Evolutionary conservation across 2,113 vertebrate species (phyloP).

Genomic region (Numida meleagris): DNA sequence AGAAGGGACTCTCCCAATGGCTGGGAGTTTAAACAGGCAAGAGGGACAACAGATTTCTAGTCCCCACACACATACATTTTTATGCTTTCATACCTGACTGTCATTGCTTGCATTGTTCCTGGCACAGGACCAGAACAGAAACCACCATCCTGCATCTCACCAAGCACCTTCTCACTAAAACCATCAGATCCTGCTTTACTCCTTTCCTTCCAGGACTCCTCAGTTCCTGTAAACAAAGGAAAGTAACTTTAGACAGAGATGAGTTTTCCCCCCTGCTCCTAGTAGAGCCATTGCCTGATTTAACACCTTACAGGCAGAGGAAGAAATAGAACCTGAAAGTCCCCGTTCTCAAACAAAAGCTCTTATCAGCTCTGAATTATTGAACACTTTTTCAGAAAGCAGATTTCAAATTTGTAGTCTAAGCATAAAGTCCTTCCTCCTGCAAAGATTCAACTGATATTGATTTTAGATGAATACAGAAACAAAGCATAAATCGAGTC

Average conservation of each 20-base stretch:
- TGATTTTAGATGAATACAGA: conserved; percentile 52
- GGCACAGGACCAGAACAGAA: neutral
- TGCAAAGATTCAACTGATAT: conserved; percentile 27
- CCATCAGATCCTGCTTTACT: neutral
- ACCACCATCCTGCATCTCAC: neutral
- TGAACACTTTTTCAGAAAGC: conserved; percentile 13
- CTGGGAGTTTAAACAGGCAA: neutral
- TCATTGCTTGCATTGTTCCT: neutral
- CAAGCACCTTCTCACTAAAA: neutral
- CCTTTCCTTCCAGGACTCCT: neutral
- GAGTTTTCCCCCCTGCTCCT: neutral
- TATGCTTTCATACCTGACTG: neutral
- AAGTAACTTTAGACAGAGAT: neutral
- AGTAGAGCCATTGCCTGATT: neutral
- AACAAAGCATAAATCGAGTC: neutral
- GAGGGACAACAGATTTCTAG: neutral
- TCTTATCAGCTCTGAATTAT: conserved; percentile 20
- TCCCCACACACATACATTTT: neutral
- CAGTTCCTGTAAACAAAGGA: neutral
- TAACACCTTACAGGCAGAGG: neutral
- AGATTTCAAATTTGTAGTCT: conserved; percentile 22
- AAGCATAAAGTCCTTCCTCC: conserved; percentile 20
- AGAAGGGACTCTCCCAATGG: neutral
- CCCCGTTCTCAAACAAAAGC: neutral
- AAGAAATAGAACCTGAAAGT: neutral